These are phyloP conservation scores for Balanococcus diminutus DNA, from an alignment of 2,888 invertebrate species.

Conservation along the genomic window DNA sequence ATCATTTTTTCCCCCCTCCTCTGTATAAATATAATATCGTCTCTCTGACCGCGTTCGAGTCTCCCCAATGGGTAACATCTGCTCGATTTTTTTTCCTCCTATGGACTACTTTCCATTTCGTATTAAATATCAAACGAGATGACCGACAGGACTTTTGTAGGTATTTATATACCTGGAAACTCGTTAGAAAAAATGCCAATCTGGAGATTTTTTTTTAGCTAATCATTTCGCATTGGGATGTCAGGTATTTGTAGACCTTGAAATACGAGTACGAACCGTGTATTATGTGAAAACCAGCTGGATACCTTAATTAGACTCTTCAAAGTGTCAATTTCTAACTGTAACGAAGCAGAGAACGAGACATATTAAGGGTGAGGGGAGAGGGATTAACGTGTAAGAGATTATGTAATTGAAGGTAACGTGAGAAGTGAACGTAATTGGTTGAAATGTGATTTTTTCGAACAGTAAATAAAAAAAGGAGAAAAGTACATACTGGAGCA, in stretches of 20 bases:
- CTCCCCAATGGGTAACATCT: background rate
- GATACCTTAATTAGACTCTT: background rate
- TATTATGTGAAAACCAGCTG: background rate
- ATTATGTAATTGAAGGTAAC: background rate
- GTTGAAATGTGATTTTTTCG: background rate
- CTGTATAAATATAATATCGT: background rate
- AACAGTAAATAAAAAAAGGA: no score
- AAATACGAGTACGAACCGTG: background rate
- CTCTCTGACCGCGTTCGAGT: background rate
- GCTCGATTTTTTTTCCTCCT: background rate
- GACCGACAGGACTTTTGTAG: background rate
- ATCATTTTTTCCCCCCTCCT: background rate
- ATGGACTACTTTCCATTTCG: background rate
- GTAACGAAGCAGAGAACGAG: background rate
- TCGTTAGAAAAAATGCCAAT: background rate
- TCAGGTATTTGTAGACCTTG: background rate
- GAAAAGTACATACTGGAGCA: no score
- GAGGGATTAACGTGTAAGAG: background rate
- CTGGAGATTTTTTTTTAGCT: background rate
- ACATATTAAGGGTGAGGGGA: background rate
- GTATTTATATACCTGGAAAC: background rate
- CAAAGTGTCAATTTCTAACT: background rate
- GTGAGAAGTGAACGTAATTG: background rate
- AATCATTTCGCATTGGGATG: background rate
- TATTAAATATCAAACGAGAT: constrained; percentile 21